Evolutionary conservation across 2,797 vertebrate species (phyloP).

Genomic region (Borostomias antarcticus): DNA sequence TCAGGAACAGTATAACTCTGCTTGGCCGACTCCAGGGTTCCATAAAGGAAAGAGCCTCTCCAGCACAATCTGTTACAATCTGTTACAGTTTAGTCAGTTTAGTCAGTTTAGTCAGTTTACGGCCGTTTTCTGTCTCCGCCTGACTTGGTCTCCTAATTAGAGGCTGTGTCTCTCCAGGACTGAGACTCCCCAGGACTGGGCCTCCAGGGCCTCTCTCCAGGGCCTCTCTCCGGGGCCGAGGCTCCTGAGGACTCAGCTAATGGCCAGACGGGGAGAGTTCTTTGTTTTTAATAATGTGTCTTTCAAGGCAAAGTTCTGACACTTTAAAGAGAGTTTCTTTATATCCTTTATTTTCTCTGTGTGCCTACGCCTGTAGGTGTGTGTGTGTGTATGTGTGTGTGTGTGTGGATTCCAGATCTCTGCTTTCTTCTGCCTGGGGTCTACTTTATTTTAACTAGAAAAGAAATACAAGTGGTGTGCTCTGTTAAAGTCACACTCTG

Average conservation of each 20-base stretch:
- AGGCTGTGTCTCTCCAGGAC: slow-evolving; percentile 47
- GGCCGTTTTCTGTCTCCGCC: slow-evolving; percentile 45
- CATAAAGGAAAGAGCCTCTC: slow-evolving; percentile 55
- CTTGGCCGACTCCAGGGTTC: slow-evolving; percentile 29
- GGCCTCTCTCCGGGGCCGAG: slow-evolving; percentile 55
- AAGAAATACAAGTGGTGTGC: too few relatives aligned
- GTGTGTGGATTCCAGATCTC: slow-evolving; percentile 11
- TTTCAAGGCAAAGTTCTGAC: slow-evolving; percentile 58
- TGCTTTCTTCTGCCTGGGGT: too few relatives aligned
- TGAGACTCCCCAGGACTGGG: slow-evolving; percentile 53
- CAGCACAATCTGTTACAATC: slow-evolving; percentile 51
- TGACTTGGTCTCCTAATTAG: slow-evolving; percentile 66
- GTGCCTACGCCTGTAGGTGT: too few relatives aligned
- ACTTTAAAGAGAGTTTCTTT: slow-evolving; percentile 34
- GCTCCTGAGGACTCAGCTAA: slow-evolving; percentile 60
- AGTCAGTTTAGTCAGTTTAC: slow-evolving; percentile 63
- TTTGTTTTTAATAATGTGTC: slow-evolving; percentile 59
- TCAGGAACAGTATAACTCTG: slow-evolving; percentile 17
- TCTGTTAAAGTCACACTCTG: too few relatives aligned
- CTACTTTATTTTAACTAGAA: too few relatives aligned
- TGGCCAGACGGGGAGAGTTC: slow-evolving; percentile 58
- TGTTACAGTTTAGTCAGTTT: slow-evolving; percentile 62
- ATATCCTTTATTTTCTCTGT: too few relatives aligned
- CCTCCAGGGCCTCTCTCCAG: slow-evolving; percentile 56
- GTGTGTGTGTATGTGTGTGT: too few relatives aligned